Conservation (phyloP, 2,888 invertebrate genomes). For the Azorinus chamasolen region DNA sequence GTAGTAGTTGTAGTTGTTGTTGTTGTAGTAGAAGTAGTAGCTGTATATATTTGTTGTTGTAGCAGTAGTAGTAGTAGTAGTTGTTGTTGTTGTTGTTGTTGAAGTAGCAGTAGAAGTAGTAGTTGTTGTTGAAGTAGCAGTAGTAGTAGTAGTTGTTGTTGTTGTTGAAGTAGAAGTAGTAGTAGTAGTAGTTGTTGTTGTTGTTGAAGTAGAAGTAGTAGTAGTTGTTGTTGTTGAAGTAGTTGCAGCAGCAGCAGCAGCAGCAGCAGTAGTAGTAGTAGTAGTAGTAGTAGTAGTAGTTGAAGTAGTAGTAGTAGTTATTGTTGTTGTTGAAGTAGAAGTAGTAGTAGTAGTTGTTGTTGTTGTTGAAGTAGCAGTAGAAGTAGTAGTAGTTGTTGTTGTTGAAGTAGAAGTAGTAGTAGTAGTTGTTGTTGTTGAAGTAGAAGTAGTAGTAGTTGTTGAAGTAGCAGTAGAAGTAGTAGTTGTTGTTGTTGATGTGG, state of each 20-base stretch:
- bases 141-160: conserved; percentile 4
- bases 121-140: neutral
- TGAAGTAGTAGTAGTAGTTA: conserved; percentile 2
- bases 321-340: conserved; percentile 6
- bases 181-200: conserved; percentile 4
- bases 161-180: neutral
- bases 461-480: too few species aligned
- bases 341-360: conserved; percentile 6
- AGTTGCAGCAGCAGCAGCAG: neutral
- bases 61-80: neutral
- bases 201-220: neutral
- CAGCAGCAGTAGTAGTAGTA: neutral
- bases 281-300: conserved; percentile 11
- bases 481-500: too few species aligned
- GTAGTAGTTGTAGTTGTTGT: neutral
- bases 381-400: conserved; percentile 10
- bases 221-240: conserved; percentile 12
- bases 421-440: conserved; percentile 8
- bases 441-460: conserved; percentile 11
- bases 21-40: conserved; percentile 2
- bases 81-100: neutral
- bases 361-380: conserved; percentile 8
- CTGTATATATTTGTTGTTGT: neutral
- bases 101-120: conserved; percentile 1
- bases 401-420: conserved; percentile 20